These are phyloP conservation scores for Chymomyza procnemis DNA, from an alignment of 2,888 invertebrate species.

Conservation along the genomic window DNA sequence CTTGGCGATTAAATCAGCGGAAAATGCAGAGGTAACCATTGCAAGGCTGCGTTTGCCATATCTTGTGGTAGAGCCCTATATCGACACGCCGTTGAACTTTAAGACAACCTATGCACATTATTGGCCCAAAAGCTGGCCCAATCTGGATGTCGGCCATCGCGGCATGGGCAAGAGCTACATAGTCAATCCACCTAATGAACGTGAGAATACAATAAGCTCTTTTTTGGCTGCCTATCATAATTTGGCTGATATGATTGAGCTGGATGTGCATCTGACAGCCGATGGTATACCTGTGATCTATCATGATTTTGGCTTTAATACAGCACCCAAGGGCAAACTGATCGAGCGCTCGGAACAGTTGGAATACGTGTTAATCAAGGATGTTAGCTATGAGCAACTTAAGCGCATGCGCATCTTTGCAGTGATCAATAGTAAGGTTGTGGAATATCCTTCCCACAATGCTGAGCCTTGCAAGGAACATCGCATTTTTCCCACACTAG, in stretches of 20 bases:
- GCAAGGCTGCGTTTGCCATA: constrained; percentile 85
- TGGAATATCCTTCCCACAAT: constrained; percentile 84
- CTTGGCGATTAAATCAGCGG: constrained; percentile 85
- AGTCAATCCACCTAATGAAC: constrained; percentile 83
- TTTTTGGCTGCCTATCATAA: constrained; percentile 92
- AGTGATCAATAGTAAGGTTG: constrained; percentile 84
- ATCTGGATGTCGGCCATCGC: constrained; percentile 95
- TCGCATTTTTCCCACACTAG: constrained; percentile 95
- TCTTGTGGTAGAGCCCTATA: constrained; percentile 78
- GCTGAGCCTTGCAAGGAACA: constrained; percentile 89
- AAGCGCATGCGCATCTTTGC: constrained; percentile 93
- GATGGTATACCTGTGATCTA: constrained; percentile 96
- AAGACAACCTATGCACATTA: constrained; percentile 88
- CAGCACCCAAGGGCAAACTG: constrained; percentile 83
- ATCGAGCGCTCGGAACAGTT: constrained; percentile 89
- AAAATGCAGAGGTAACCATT: constrained; percentile 84
- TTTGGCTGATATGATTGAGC: constrained; percentile 98
- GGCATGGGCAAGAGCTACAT: constrained; percentile 94
- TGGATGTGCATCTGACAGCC: constrained; percentile 98
- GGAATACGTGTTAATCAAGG: constrained; percentile 94
- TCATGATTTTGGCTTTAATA: constrained; percentile 92
- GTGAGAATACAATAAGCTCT: constrained; percentile 96
- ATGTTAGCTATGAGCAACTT: constrained; percentile 92
- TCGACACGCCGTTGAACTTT: constrained; percentile 83
- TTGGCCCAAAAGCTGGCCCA: constrained; percentile 91